Base-by-base conservation (phyloP, 1,140 invertebrate genomes). In the Bursaphelenchus mucronatus region DNA sequence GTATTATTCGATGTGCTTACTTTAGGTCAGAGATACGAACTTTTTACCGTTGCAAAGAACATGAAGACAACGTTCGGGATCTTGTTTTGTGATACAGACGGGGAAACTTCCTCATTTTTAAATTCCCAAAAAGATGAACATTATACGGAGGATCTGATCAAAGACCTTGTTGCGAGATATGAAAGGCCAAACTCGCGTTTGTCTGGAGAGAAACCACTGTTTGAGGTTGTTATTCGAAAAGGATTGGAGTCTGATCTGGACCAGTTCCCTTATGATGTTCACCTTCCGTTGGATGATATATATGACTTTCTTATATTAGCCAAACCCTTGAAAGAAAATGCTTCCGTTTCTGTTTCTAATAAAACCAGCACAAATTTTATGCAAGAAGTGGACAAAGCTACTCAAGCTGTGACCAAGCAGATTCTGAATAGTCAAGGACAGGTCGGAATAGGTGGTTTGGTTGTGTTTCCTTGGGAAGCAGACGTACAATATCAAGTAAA, bases 21-120 rank as follows among this genome's bases (percentile, higher is more conserved):
- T 59, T 59, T 44, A 59, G 57, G 57, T 50, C 57, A 59, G 45
- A 13, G 57, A 15, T 59, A 59, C 40, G 57, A 59, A 39, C 13
- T 59, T 13, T 15, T 11, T 11, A 59, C 57, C 15, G 45, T 59
- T 17, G 57, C 57, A n/a, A 59, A 59, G 13, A 59, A 59, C 7
- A 15, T n/a, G 13, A 13, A 44, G 21, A 59, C 13, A 13, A 41
- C 57, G 15, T 59, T 59, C 39, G 13, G 57, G 11, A 59, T 40
- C 41, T 13, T 59, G 11, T 59, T 13, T 13, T 13, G 11, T 17
- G 15, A 59, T 50, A 13, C 57, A 11, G 30, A n/a, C 11, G 11
- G 3, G 30, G 44, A 2, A 50, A 59, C 57, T 11, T n/a, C 57
- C 40, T 17, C 13, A 15, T 59, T 39, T 39, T 7, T 59, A 39